phyloP scores from a whole-genome alignment of 1,140 invertebrate genomes.

The Eupristina koningsbergeri region DNA sequence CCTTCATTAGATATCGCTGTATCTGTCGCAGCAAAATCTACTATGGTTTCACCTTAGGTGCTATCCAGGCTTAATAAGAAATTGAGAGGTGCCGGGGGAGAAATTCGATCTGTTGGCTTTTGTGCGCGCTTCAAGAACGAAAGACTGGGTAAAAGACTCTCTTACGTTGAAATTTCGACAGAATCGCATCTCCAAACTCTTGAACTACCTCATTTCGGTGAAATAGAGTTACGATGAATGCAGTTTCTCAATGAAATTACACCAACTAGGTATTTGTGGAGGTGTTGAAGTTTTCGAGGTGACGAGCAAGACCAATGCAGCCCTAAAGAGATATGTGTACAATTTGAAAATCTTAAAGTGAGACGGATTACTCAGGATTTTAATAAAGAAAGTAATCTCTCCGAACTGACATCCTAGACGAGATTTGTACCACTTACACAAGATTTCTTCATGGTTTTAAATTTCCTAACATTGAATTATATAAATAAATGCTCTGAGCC shows the following conservation, averaged over 20 bases:
- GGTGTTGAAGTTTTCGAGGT: background rate
- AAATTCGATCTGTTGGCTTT: slow-evolving; percentile 38
- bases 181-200: background rate
- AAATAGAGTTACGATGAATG: background rate
- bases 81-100: slow-evolving; percentile 33
- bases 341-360: background rate
- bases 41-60: slow-evolving; percentile 14
- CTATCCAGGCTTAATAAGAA: slow-evolving; percentile 32
- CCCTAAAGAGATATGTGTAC: background rate
- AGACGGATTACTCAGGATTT: no score
- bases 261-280: background rate
- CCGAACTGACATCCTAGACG: no score
- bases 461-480: no score
- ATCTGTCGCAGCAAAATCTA: background rate
- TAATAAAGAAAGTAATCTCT: no score
- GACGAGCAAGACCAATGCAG: no score
- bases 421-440: background rate
- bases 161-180: background rate
- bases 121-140: background rate
- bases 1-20: slow-evolving; percentile 28
- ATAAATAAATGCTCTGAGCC: no score
- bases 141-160: background rate
- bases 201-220: slow-evolving; percentile 1
- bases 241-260: background rate
- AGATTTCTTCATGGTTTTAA: no score